phyloP scores from a whole-genome alignment of 2,797 vertebrate genomes.

The Pristis pectinata region DNA sequence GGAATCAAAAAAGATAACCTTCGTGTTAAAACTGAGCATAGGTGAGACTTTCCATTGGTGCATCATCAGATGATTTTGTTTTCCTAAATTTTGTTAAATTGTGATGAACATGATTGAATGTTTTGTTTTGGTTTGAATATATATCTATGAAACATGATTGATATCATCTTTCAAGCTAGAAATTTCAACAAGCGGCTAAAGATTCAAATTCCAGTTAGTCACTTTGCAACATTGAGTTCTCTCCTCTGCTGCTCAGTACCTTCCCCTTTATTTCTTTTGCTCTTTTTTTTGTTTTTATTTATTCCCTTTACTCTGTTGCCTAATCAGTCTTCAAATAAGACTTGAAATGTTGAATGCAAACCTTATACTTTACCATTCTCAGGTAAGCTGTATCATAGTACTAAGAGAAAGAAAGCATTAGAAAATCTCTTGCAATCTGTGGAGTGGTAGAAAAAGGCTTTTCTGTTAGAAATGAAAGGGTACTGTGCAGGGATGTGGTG shows the following conservation, averaged over 20 bases:
- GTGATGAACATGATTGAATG: neutral
- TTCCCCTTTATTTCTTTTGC: neutral
- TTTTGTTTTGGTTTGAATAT: neutral
- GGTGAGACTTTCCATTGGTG: neutral
- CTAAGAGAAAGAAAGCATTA: no score
- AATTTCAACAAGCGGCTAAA: neutral
- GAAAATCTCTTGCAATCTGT: neutral
- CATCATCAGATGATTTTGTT: neutral
- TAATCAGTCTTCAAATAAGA: neutral
- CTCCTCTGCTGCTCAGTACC: neutral
- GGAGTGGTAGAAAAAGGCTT: neutral
- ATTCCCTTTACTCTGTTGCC: neutral
- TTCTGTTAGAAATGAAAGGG: neutral
- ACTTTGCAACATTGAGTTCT: neutral
- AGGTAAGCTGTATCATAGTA: no score
- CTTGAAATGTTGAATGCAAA: neutral
- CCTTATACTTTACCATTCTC: neutral
- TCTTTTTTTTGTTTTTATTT: neutral
- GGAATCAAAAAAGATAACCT: neutral
- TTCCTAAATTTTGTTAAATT: neutral
- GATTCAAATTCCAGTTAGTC: neutral
- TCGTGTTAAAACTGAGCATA: neutral
- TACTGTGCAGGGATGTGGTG: no score
- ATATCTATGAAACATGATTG: neutral
- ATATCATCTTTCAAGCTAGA: neutral